A percentile compares a stretch with the other conserved stretches of the same genome.
Evolutionary conservation across 2,797 vertebrate species (phyloP).

Genomic region (Melanotaenia boesemani): DNA sequence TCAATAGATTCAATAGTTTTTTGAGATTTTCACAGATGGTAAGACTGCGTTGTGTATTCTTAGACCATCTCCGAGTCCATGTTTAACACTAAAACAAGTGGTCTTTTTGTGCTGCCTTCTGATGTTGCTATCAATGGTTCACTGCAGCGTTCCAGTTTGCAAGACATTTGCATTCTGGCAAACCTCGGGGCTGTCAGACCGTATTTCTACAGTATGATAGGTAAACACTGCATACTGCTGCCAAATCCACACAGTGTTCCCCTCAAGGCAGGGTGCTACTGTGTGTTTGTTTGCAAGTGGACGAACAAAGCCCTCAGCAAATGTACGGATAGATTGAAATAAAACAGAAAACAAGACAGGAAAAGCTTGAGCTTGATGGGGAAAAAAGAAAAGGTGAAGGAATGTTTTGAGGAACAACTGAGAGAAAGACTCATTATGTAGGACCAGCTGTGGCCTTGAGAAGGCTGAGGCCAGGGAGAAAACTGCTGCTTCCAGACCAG

Average conservation of each 20-base stretch:
- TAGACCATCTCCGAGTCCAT: background rate
- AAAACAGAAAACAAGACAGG: background rate
- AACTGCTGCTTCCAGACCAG: background rate
- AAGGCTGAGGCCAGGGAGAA: background rate
- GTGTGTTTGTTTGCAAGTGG: background rate
- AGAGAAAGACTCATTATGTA: conserved; percentile 4
- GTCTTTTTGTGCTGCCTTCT: background rate
- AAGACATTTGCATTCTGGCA: background rate
- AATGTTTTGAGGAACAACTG: conserved; percentile 4
- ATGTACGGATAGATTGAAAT: background rate
- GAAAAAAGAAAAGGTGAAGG: background rate
- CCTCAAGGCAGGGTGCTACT: background rate
- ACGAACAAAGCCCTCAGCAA: background rate
- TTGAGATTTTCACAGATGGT: background rate
- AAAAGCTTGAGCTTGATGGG: background rate
- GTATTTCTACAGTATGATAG: background rate
- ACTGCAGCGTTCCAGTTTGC: background rate
- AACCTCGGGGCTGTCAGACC: background rate
- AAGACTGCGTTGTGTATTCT: background rate
- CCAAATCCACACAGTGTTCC: background rate
- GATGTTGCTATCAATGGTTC: background rate
- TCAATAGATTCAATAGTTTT: no score
- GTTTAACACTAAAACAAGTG: background rate
- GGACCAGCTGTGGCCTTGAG: conserved; percentile 11
- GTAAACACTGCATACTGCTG: background rate